phyloP scores from a whole-genome alignment of 2,888 invertebrate species.

The Drosophila suboccidentalis region DNA sequence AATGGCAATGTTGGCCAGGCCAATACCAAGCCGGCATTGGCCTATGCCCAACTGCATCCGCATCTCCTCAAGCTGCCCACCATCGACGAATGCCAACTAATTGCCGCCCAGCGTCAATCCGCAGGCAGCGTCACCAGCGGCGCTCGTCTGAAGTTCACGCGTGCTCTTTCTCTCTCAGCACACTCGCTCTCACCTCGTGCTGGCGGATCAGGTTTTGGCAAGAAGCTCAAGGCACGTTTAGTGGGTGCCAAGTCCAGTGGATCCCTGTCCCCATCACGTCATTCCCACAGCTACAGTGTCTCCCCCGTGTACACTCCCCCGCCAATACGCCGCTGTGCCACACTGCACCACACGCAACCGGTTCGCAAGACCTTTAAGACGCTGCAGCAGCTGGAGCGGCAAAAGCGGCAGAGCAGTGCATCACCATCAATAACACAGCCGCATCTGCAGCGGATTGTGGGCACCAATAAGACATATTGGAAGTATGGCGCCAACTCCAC shows the following conservation, averaged over 20 bases:
- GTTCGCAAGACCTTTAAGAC: constrained; percentile 83
- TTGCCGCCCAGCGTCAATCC: constrained; percentile 66
- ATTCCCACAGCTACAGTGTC: constrained; percentile 76
- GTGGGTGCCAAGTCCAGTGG: constrained; percentile 74
- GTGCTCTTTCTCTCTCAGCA: constrained; percentile 81
- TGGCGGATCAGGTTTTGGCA: constrained; percentile 61
- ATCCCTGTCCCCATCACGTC: constrained; percentile 77
- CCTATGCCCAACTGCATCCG: constrained; percentile 81
- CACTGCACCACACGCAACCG: constrained; percentile 83
- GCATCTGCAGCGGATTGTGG: constrained; percentile 75
- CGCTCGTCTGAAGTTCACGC: constrained; percentile 75
- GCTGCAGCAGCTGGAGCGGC: constrained; percentile 83
- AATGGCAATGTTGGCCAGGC: constrained; percentile 16
- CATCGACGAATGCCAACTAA: constrained; percentile 82
- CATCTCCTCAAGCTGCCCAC: constrained; percentile 83
- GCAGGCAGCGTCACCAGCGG: constrained; percentile 45
- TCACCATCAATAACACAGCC: constrained; percentile 34
- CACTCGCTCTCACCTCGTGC: constrained; percentile 75
- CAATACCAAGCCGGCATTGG: constrained; percentile 46
- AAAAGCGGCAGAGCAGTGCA: constrained; percentile 62
- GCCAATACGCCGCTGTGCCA: constrained; percentile 83
- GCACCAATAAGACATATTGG: constrained; percentile 83
- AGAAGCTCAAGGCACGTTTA: constrained; percentile 73
- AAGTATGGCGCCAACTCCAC: constrained; percentile 83
- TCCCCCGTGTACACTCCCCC: constrained; percentile 84